Evolutionary conservation across 2,113 vertebrate species (phyloP), one percentile per base, ranked within the genome.

Genomic region (Atherinomorus stipes): DNA sequence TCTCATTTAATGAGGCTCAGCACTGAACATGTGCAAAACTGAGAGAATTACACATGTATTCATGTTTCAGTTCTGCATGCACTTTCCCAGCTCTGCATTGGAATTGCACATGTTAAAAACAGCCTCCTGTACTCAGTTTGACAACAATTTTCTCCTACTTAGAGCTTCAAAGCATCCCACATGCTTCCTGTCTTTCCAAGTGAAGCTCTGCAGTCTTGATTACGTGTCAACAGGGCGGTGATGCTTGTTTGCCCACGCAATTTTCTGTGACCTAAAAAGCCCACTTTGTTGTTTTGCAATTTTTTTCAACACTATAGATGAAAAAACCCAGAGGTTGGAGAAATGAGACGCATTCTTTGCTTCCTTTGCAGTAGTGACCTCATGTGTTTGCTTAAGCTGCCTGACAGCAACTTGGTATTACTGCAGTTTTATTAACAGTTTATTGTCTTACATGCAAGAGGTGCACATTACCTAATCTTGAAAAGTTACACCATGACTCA

Each of bases 251-350:
- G 40, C 21, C 21, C 42, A 22, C 59, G 0, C 52, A 59, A 58
- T 38, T 85, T 51, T 54, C 26, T 7, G 4, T 38, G 26, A 26
- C 28, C 44, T 66, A 50, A 57, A 57, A 74, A 74, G 37, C 45
- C 28, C 50, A 37, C 3, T 21, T 37, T 19, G 23, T 26, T 66
- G 19, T 50, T 28, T 11, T 34, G 2, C 58, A 2, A 37, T 40
- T 25, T 66, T 66, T 71, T 66, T 64, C 22, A 56, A 59, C 50
- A 72, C 19, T 45, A 11, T 44, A 59, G 38, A 28, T 57, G 61
- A 57, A 67, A 42, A 57, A 67, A 42, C 13, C 38, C 18, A n/a
- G 28, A 6, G 45, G 49, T 42, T 50, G 38, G 16, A 44, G 19
- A 38, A 51, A 11, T 62, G 49, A 56, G 60, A 58, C 45, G 26